Percentiles rank a stretch among this genome's conserved stretches.
These are phyloP conservation scores for Pandemis corylana DNA, from an alignment of 2,888 invertebrate species.

Conservation along the genomic window DNA sequence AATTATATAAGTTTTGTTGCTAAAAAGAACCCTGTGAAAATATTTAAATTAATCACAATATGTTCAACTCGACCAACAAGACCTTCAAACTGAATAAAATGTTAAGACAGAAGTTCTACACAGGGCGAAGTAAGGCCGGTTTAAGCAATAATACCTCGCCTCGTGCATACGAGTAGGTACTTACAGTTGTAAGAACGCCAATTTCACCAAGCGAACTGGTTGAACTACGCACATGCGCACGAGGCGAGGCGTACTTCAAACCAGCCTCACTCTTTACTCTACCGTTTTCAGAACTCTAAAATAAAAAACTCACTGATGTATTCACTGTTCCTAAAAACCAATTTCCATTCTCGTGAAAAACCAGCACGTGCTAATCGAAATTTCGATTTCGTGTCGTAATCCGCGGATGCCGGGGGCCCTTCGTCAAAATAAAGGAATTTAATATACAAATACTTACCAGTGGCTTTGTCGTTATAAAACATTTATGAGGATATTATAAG, in stretches of 20 bases:
- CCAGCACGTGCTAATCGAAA: constrained; percentile 48
- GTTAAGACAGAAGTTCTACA: too few species aligned
- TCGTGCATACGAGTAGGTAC: too few species aligned
- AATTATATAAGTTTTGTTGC: background rate
- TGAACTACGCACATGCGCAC: too few species aligned
- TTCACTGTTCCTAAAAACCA: background rate
- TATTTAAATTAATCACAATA: too few species aligned
- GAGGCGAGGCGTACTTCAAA: too few species aligned
- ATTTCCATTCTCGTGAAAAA: constrained; percentile 1
- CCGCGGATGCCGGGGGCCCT: constrained; percentile 51
- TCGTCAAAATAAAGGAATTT: constrained; percentile 62
- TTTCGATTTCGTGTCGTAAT: constrained; percentile 53
- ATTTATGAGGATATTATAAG: constrained; percentile 73
- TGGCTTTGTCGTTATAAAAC: constrained; percentile 63
- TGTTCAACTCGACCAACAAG: background rate
- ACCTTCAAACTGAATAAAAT: too few species aligned
- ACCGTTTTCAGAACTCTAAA: too few species aligned
- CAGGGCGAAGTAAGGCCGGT: too few species aligned
- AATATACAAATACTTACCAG: constrained; percentile 66
- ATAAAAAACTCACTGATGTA: background rate
- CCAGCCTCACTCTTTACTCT: too few species aligned
- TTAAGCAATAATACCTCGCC: too few species aligned
- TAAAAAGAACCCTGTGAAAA: background rate
- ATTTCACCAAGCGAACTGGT: too few species aligned
- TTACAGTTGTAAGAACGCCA: too few species aligned